Evolutionary conservation across 2,797 vertebrate species (phyloP).

Genomic region (Anniella stebbinsi): DNA sequence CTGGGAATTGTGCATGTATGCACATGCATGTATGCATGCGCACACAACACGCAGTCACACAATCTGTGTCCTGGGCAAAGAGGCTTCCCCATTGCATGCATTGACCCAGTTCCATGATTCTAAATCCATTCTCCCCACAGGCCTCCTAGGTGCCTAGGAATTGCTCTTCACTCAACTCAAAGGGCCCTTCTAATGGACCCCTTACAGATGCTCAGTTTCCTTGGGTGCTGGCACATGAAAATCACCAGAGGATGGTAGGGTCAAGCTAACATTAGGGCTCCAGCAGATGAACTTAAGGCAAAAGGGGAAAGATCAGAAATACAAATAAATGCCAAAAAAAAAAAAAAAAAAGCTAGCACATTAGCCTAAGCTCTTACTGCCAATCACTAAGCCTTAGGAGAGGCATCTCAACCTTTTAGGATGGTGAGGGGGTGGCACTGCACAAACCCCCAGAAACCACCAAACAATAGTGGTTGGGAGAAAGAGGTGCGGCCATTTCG

Average conservation of each 20-base stretch:
- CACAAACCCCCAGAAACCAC: too few relatives aligned
- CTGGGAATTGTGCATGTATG: background rate
- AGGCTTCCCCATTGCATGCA: background rate
- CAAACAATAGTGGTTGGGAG: too few relatives aligned
- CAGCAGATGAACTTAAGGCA: too few relatives aligned
- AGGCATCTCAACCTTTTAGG: too few relatives aligned
- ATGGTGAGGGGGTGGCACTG: too few relatives aligned
- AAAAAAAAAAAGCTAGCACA: too few relatives aligned
- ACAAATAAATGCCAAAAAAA: too few relatives aligned
- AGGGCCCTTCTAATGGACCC: background rate
- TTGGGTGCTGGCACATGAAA: background rate
- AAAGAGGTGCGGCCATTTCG: too few relatives aligned
- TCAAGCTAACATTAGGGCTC: background rate
- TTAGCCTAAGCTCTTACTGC: too few relatives aligned
- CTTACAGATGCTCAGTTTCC: background rate
- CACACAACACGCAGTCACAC: too few relatives aligned
- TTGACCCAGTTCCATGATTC: background rate
- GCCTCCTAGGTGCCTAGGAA: background rate
- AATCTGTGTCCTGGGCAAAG: background rate
- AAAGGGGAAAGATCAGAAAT: too few relatives aligned
- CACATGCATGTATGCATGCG: background rate
- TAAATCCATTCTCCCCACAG: background rate
- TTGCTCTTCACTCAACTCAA: background rate
- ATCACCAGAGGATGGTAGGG: background rate
- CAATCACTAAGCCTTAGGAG: too few relatives aligned